These are phyloP conservation scores for Drosophila diplacantha DNA, from an alignment of 2,888 invertebrate species.

Conservation along the genomic window DNA sequence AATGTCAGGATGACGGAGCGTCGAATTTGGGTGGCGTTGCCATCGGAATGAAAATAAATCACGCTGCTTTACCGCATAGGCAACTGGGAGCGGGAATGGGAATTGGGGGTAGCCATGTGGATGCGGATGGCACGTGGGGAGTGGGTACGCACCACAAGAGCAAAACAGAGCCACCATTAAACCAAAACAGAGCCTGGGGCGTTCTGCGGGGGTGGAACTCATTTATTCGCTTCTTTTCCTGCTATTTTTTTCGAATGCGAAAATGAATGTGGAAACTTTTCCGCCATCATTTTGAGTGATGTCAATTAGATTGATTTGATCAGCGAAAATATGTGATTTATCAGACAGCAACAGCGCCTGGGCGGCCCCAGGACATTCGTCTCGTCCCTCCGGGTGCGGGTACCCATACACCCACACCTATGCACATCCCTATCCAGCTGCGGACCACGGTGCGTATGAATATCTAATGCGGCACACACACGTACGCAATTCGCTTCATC, in stretches of 20 bases:
- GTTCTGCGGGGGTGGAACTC: constrained; percentile 48
- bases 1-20: constrained; percentile 70
- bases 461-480: constrained; percentile 62
- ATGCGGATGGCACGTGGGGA: constrained; percentile 12
- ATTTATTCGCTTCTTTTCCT: constrained; percentile 68
- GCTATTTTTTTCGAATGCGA: constrained; percentile 29
- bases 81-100: constrained; percentile 33
- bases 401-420: background rate
- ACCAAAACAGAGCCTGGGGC: constrained; percentile 49
- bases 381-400: constrained; percentile 13
- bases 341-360: constrained; percentile 68
- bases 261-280: constrained; percentile 71
- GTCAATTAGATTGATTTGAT: constrained; percentile 78
- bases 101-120: background rate
- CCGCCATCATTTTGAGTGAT: constrained; percentile 77
- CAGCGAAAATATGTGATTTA: constrained; percentile 77
- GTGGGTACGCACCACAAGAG: constrained; percentile 32
- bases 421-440: background rate
- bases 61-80: constrained; percentile 57
- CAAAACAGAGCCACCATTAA: constrained; percentile 69
- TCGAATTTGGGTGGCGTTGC: constrained; percentile 60
- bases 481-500: constrained; percentile 54
- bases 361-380: constrained; percentile 56
- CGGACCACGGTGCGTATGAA: constrained; percentile 63
- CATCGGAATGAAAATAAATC: constrained; percentile 73